These are phyloP conservation scores for Mamestra brassicae DNA, from an alignment of 2,888 invertebrate genomes.

Conservation along the genomic window DNA sequence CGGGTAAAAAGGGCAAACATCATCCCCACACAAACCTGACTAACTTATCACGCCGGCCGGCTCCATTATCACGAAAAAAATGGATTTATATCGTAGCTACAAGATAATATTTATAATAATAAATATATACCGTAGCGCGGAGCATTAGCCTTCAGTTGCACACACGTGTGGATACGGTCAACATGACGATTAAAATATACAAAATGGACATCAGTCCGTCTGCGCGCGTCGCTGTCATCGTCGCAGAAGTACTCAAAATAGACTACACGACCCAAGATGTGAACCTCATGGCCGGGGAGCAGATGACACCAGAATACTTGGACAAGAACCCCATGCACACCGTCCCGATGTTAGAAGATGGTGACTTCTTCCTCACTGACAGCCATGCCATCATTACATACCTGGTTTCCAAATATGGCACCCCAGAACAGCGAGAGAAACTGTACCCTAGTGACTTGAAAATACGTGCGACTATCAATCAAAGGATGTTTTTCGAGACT, in stretches of 20 bases:
- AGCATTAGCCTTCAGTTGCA: not conserved
- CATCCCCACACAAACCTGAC: too few relatives aligned
- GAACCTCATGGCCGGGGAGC: slow-evolving; percentile 15
- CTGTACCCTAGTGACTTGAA: slow-evolving; percentile 31
- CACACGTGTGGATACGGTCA: not conserved
- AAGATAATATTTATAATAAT: too few relatives aligned
- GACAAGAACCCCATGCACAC: slow-evolving; percentile 33
- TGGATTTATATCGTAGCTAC: too few relatives aligned
- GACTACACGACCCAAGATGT: slow-evolving; percentile 28
- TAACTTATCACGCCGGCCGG: too few relatives aligned
- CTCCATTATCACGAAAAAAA: too few relatives aligned
- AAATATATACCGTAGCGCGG: slow-evolving; percentile 2
- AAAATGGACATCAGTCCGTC: slow-evolving; percentile 3
- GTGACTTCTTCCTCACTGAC: slow-evolving; percentile 20
- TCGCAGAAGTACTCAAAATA: slow-evolving; percentile 19
- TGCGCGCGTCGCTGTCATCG: not conserved
- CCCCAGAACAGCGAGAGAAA: slow-evolving; percentile 17
- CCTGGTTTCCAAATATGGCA: slow-evolving; percentile 24
- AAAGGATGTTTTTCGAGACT: slow-evolving; percentile 25
- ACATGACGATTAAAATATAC: slow-evolving; percentile 38
- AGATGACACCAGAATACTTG: slow-evolving; percentile 23
- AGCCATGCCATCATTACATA: slow-evolving; percentile 23
- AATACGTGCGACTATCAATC: slow-evolving; percentile 35
- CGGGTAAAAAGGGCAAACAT: too few relatives aligned
- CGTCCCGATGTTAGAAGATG: slow-evolving; percentile 36